Evolutionary conservation across 2,888 invertebrate species (phyloP).

Genomic region (Pyrochroa serraticornis): DNA sequence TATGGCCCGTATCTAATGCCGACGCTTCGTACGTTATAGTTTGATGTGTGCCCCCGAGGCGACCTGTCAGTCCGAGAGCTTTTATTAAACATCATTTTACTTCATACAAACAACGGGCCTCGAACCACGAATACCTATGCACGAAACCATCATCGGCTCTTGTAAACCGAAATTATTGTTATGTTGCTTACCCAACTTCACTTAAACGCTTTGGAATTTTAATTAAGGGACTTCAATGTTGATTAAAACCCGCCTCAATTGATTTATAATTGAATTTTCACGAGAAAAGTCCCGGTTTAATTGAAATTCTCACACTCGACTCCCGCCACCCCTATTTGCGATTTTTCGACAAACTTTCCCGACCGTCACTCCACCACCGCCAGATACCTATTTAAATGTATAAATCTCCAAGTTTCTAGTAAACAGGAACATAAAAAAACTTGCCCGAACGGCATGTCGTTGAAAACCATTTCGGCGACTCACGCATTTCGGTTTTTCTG

Average conservation of each 20-base stretch:
- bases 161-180: slow-evolving; percentile 25
- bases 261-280: slow-evolving; percentile 25
- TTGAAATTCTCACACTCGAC: slow-evolving; percentile 7
- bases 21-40: slow-evolving; percentile 32
- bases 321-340: not conserved
- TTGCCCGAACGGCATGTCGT: slow-evolving; percentile 35
- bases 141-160: slow-evolving; percentile 16
- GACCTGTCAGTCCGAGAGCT: slow-evolving; percentile 36
- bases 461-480: slow-evolving; percentile 34
- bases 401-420: slow-evolving; percentile 38
- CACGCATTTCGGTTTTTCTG: slow-evolving; percentile 9
- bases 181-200: slow-evolving; percentile 22
- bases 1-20: slow-evolving; percentile 36
- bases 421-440: slow-evolving; percentile 50
- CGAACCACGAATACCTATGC: slow-evolving; percentile 28
- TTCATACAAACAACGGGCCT: slow-evolving; percentile 26
- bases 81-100: slow-evolving; percentile 35
- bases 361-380: slow-evolving; percentile 1
- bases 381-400: slow-evolving; percentile 28
- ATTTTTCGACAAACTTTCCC: not conserved
- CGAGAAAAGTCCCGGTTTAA: slow-evolving; percentile 13
- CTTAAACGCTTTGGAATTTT: slow-evolving; percentile 30
- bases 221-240: slow-evolving; percentile 29
- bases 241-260: slow-evolving; percentile 22
- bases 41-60: slow-evolving; percentile 36